phyloP scores from a whole-genome alignment of 2,797 vertebrate species.

The Aplochiton taeniatus region DNA sequence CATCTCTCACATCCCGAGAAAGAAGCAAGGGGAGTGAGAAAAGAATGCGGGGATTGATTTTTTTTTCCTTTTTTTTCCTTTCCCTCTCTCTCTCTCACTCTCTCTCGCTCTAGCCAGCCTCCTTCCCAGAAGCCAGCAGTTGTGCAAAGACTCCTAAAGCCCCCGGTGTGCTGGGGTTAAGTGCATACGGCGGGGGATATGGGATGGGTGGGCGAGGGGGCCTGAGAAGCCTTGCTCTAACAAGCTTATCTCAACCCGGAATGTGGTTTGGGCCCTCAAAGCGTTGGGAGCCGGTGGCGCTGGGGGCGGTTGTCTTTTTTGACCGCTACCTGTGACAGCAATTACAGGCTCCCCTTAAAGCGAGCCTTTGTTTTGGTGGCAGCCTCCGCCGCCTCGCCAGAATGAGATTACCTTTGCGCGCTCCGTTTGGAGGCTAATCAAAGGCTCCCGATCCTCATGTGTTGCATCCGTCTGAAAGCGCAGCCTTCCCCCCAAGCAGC shows the following conservation, averaged over 20 bases:
- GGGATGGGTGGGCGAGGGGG: background rate
- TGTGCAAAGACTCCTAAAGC: constrained; percentile 42
- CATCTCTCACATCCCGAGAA: constrained; percentile 36
- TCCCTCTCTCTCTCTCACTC: constrained; percentile 33
- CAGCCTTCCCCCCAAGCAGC: constrained; percentile 21
- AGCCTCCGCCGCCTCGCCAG: constrained; percentile 59
- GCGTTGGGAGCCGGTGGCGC: constrained; percentile 46
- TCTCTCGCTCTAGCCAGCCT: too few relatives aligned
- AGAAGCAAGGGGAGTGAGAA: constrained; percentile 7
- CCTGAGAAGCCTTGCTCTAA: constrained; percentile 59
- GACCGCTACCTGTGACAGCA: constrained; percentile 74
- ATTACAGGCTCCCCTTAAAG: constrained; percentile 71
- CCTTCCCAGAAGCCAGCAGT: constrained; percentile 37
- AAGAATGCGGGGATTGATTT: constrained; percentile 38
- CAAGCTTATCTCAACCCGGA: constrained; percentile 70
- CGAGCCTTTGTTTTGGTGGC: constrained; percentile 66
- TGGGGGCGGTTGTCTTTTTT: constrained; percentile 64
- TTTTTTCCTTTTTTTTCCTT: constrained; percentile 33
- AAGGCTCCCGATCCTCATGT: constrained; percentile 51
- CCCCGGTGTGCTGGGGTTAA: constrained; percentile 42
- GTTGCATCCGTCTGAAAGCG: constrained; percentile 52
- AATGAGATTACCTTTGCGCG: constrained; percentile 64
- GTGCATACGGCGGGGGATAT: constrained; percentile 30
- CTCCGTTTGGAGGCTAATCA: constrained; percentile 66
- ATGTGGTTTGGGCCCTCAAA: constrained; percentile 71